These are phyloP conservation scores for Drosophila triauraria DNA, from an alignment of 1,140 invertebrate genomes.

Conservation along the genomic window DNA sequence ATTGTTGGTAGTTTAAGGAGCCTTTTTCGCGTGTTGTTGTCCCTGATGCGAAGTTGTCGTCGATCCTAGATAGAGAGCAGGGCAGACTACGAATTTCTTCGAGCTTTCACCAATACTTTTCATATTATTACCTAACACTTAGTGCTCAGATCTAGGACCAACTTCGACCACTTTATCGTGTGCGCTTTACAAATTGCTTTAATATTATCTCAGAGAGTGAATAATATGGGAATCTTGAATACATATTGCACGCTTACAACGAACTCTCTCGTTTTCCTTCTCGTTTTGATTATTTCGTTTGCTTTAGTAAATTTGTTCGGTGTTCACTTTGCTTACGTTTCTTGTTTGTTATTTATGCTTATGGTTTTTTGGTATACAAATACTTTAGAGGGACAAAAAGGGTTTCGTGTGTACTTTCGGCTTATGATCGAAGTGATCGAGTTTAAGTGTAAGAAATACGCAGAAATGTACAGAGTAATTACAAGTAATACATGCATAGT, in stretches of 20 bases:
- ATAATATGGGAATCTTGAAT: slow-evolving; percentile 41
- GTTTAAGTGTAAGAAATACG: slow-evolving; percentile 58
- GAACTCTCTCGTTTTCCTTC: slow-evolving; percentile 8
- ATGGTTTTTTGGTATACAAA: slow-evolving; percentile 74
- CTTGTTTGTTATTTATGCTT: slow-evolving; percentile 6
- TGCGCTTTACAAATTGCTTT: slow-evolving; percentile 66
- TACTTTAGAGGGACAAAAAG: slow-evolving; percentile 64
- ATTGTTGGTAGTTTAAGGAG: slow-evolving; percentile 16
- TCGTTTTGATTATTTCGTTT: slow-evolving; percentile 58
- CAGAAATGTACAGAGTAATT: slow-evolving; percentile 80
- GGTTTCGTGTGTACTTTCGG: slow-evolving; percentile 46
- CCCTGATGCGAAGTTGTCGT: slow-evolving; percentile 6
- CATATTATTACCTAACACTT: not conserved
- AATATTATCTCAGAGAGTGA: slow-evolving; percentile 23
- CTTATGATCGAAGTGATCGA: slow-evolving; percentile 46
- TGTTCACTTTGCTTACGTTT: slow-evolving; percentile 42
- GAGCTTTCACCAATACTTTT: slow-evolving; percentile 13
- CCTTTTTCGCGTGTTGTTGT: slow-evolving; percentile 13
- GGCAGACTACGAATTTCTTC: not conserved
- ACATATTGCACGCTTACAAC: slow-evolving; percentile 55
- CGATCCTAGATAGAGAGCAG: slow-evolving; percentile 37
- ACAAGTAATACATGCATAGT: slow-evolving; percentile 69
- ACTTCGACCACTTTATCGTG: slow-evolving; percentile 32
- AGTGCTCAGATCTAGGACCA: slow-evolving; percentile 4
- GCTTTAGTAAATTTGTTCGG: slow-evolving; percentile 57